phyloP scores from a whole-genome alignment of 2,113 vertebrate genomes.

The Noctilio leporinus region DNA sequence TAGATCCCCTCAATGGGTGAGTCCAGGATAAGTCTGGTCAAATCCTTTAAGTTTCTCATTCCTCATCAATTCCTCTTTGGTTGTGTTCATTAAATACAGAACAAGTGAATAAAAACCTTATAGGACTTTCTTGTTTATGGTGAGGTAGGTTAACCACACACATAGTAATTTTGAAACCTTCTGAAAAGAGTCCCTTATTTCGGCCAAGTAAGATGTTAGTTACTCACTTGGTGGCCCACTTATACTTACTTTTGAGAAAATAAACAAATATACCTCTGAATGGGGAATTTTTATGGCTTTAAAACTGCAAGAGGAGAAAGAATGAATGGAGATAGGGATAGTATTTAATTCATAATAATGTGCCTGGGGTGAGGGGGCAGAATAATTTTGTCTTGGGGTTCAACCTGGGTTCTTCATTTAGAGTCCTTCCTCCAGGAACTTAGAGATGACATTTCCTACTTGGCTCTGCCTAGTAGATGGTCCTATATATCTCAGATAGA shows the following conservation, averaged over 20 bases:
- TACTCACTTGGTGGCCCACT: background rate
- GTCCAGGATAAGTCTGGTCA: background rate
- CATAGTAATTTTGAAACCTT: background rate
- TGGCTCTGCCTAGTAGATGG: background rate
- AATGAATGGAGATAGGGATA: background rate
- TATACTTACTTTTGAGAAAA: background rate
- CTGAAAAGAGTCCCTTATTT: background rate
- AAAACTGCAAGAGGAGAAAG: background rate
- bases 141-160: background rate
- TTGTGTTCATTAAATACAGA: background rate
- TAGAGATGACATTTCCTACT: background rate
- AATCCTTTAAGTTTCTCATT: background rate
- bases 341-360: background rate
- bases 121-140: background rate
- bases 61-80: background rate
- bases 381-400: background rate
- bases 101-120: background rate
- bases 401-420: background rate
- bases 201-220: background rate
- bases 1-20: constrained; percentile 88
- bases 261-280: background rate
- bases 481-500: background rate
- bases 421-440: background rate
- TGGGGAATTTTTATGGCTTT: background rate
- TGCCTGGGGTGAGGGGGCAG: background rate